These are phyloP conservation scores for Limonius californicus DNA, from an alignment of 1,140 invertebrate species.

Conservation along the genomic window DNA sequence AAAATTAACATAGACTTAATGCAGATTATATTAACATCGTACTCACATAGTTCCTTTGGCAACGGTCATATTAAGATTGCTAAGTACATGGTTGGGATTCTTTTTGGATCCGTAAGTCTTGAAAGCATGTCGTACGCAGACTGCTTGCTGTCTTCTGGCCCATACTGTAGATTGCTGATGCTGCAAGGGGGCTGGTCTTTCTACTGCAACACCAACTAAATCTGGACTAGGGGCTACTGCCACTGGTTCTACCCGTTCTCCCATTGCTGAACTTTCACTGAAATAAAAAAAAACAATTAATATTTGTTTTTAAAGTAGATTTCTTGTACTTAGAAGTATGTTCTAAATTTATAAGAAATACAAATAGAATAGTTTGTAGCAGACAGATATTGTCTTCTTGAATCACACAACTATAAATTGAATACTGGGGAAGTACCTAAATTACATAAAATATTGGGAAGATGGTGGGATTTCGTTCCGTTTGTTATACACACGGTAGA, in stretches of 20 bases:
- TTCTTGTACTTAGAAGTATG: no score
- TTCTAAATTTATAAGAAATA: no score
- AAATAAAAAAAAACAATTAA: slow-evolving; percentile 28
- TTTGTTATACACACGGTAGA: no score
- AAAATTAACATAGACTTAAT: no score
- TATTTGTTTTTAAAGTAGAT: no score
- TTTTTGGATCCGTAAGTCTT: slow-evolving; percentile 82
- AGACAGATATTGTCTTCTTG: no score
- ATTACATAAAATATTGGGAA: no score
- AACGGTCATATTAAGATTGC: slow-evolving; percentile 86
- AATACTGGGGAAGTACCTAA: no score
- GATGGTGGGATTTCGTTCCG: no score
- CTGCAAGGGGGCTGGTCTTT: slow-evolving; percentile 35
- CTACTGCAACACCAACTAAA: slow-evolving; percentile 42
- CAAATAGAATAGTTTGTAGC: no score
- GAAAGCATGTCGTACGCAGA: slow-evolving; percentile 74
- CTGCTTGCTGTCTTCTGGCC: slow-evolving; percentile 69
- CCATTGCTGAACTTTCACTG: slow-evolving; percentile 42
- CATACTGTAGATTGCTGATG: slow-evolving; percentile 69
- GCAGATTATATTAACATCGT: slow-evolving; percentile 17
- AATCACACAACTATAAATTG: no score
- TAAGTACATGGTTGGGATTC: slow-evolving; percentile 80
- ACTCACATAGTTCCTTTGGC: slow-evolving; percentile 88
- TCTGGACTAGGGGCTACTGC: slow-evolving; percentile 39
- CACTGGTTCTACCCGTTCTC: slow-evolving; percentile 39